phyloP scores from a whole-genome alignment of 1,140 invertebrate species.

The Stenopsyche tienmushanensis region DNA sequence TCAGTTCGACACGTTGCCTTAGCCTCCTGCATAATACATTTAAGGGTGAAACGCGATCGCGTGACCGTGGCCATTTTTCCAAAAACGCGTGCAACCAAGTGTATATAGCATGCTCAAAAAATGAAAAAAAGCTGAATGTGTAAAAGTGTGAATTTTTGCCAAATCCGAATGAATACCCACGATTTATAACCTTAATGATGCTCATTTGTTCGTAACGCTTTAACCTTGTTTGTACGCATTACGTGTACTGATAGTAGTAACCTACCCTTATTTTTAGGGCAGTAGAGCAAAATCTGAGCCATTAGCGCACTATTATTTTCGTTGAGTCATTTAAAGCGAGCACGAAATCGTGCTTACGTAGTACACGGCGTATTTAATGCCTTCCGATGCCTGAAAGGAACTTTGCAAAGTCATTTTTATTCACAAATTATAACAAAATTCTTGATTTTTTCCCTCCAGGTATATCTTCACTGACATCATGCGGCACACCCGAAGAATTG shows the following conservation, averaged over 20 bases:
- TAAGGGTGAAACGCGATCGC: conserved; percentile 11
- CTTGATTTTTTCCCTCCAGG: conserved; percentile 65
- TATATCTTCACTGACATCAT: conserved; percentile 77
- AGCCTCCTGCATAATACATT: conserved; percentile 12
- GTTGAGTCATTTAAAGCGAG: not conserved
- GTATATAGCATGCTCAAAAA: conserved; percentile 1
- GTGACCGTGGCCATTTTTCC: not conserved
- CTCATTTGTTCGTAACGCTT: not conserved
- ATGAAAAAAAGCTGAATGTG: not conserved
- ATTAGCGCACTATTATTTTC: not conserved
- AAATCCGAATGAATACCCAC: not conserved
- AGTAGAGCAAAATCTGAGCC: not conserved
- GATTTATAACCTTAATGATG: not conserved
- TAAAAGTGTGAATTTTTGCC: conserved; percentile 3
- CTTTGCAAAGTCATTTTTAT: conserved; percentile 2
- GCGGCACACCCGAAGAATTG: conserved; percentile 64
- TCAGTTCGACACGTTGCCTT: conserved; percentile 16
- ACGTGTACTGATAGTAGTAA: no score
- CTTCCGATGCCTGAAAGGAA: no score
- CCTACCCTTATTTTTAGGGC: no score
- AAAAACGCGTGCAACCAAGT: not conserved
- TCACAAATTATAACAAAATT: conserved; percentile 6
- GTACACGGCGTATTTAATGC: no score
- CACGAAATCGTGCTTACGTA: conserved; percentile 1
- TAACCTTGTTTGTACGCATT: not conserved